Evolutionary conservation across 2,113 vertebrate species (phyloP), one percentile per base, ranked within the genome.

Genomic region (Paramormyrops kingsleyae): DNA sequence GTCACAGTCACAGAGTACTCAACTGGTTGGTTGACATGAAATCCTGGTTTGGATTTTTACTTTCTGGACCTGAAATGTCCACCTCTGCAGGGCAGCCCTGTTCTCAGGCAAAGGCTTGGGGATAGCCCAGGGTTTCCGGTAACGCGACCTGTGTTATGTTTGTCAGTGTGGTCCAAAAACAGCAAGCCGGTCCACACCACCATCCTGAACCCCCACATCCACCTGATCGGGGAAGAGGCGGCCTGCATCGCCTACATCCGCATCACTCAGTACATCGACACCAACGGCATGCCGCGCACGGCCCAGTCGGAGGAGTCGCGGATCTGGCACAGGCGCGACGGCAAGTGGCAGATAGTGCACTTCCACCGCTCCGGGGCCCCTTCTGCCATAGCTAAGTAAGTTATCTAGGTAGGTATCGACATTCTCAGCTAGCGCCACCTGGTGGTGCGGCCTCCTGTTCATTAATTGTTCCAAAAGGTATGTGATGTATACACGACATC

Each of bases 271-370:
- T 99, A 98, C 62, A 96, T 99, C 89, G 99, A 99, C 0, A 93
- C 96, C 0, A 97, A 97, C 2, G 98, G 98, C 52, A 97, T 98
- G 83, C 99, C 99, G 0, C 97, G 98, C 93, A 99, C 99, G 0
- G 98, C 97, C 91, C 99, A 99, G 92, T 99, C 98, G 0, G 99
- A 99, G 95, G 99, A 99, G 95, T 99, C 97, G 31, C 96, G 99
- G 44, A 98, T 99, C 93, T 99, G 98, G 98, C 98, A 99, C 91
- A 97, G 99, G 91, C 96, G 98, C 1, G 99, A 99, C 0, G 97
- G 99, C 90, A 99, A 99, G 96, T 99, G 99, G 99, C 98, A 99
- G 94, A 99, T 99, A 0, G 97, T 99, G 70, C 99, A 99, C 93
- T 99, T 99, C 94, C 99, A 99, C 94, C 98, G 99, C 96, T 99